Conservation (phyloP, 2,888 invertebrate genomes). For the Nudaria mundana region DNA sequence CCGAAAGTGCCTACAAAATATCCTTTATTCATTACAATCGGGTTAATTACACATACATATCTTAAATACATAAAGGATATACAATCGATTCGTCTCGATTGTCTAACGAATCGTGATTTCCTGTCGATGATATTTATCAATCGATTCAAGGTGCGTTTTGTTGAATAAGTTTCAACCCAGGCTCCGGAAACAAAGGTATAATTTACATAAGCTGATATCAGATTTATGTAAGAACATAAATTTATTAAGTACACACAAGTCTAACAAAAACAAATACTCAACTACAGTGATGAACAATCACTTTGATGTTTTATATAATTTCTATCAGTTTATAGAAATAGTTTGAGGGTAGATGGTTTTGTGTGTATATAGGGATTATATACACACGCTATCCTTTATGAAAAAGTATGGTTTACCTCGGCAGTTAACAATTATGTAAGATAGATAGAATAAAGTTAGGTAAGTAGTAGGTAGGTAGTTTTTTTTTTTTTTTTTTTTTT, state of each 20-base stretch:
- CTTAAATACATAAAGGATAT: conserved; percentile 45
- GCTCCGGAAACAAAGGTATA: conserved; percentile 33
- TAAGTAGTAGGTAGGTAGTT: no score
- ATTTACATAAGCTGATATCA: background rate
- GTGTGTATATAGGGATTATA: no score
- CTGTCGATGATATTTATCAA: conserved; percentile 42
- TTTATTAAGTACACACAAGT: background rate
- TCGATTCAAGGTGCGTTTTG: conserved; percentile 39
- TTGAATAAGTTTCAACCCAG: conserved; percentile 31
- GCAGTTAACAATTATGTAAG: no score
- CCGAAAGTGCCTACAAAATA: conserved; percentile 25
- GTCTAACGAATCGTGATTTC: conserved; percentile 56
- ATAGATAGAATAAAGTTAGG: no score
- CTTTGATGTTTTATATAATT: no score
- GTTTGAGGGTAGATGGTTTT: no score
- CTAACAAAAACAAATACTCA: no score
- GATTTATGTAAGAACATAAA: background rate
- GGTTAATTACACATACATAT: conserved; percentile 40
- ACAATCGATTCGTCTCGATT: conserved; percentile 52
- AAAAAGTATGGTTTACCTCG: no score
- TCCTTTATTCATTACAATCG: conserved; percentile 37
- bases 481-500: no score
- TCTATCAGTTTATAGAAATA: no score
- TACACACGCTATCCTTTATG: no score
- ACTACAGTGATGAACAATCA: no score